A percentile compares a stretch with the other conserved stretches of the same genome.
Conservation (phyloP, 2,113 vertebrate genomes). For the Macrotus californicus region DNA sequence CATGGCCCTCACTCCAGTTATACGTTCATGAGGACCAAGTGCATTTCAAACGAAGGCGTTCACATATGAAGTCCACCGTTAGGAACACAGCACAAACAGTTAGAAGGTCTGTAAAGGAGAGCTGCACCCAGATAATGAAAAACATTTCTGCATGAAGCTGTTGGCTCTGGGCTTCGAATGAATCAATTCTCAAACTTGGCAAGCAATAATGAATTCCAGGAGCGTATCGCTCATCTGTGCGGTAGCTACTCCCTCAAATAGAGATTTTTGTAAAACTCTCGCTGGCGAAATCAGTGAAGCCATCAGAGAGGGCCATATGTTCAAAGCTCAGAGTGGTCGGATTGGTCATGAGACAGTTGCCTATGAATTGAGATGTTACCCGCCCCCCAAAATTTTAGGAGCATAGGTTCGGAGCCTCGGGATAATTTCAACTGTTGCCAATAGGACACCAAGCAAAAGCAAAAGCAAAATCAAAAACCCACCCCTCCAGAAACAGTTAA, state of each 20-base stretch:
- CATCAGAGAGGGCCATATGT: constrained; percentile 54
- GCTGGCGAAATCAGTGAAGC: constrained; percentile 55
- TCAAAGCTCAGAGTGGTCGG: constrained; percentile 56
- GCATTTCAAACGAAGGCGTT: background rate
- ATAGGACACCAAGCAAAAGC: background rate
- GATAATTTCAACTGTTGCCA: constrained; percentile 16
- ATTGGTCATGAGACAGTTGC: constrained; percentile 40
- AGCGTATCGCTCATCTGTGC: background rate
- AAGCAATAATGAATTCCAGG: constrained; percentile 48
- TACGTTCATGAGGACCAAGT: constrained; percentile 25
- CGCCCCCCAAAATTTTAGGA: constrained; percentile 35
- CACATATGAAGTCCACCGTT: background rate
- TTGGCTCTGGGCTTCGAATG: constrained; percentile 36
- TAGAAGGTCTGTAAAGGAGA: background rate
- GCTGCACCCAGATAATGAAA: background rate
- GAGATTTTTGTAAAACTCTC: constrained; percentile 37
- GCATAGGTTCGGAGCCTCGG: background rate
- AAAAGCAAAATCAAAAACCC: background rate
- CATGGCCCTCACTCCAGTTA: background rate
- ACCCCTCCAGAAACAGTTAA: background rate
- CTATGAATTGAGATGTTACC: constrained; percentile 59
- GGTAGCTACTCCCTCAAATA: constrained; percentile 2
- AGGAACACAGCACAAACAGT: background rate
- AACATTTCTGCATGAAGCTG: constrained; percentile 6
- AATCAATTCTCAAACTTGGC: constrained; percentile 45